Conservation (phyloP, 2,113 vertebrate species). For the Picathartes gymnocephalus region DNA sequence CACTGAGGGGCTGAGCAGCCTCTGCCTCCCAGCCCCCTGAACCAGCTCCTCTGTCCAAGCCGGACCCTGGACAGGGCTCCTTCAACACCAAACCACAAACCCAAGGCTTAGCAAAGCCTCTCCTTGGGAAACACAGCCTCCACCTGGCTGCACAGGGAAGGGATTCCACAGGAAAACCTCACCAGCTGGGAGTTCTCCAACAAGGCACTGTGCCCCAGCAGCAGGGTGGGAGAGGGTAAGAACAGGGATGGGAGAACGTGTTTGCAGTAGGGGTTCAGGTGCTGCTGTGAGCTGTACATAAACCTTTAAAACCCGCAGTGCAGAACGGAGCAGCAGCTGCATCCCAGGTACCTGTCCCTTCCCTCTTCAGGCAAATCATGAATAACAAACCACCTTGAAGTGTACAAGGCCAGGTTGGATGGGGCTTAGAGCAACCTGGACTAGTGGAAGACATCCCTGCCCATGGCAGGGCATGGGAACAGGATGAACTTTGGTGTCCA, state of each 20-base stretch:
- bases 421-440: neutral
- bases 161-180: neutral
- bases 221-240: neutral
- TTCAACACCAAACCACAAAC: neutral
- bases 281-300: neutral
- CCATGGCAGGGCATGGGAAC: neutral
- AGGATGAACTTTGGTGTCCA: neutral
- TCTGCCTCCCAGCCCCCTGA: neutral
- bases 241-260: neutral
- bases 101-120: neutral
- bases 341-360: neutral
- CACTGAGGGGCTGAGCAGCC: neutral
- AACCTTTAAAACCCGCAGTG: neutral
- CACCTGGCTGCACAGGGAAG: neutral
- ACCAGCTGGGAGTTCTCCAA: neutral
- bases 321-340: neutral
- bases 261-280: neutral
- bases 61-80: neutral
- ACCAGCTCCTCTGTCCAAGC: neutral
- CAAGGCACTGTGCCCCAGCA: neutral
- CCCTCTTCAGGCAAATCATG: neutral
- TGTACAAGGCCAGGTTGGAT: neutral
- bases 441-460: neutral
- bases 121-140: neutral
- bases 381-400: neutral